Evolutionary conservation across 2,888 invertebrate species (phyloP).

Genomic region (Marasmarcha lunaedactyla): DNA sequence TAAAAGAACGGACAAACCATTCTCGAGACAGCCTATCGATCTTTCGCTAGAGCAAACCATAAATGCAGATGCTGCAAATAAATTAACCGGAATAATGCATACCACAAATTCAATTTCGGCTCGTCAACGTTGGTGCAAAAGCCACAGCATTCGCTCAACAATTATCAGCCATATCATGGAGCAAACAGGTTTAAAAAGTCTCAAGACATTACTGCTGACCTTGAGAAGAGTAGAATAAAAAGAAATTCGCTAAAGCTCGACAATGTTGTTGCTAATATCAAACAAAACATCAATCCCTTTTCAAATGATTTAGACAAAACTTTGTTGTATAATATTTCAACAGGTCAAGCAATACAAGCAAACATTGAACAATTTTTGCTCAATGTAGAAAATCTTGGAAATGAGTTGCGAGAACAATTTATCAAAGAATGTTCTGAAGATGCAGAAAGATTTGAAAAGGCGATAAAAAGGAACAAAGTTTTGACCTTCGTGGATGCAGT

Average conservation of each 20-base stretch:
- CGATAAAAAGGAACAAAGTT: no score
- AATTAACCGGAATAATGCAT: slow-evolving; percentile 21
- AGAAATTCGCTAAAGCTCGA: slow-evolving; percentile 12
- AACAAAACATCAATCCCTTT: slow-evolving; percentile 17
- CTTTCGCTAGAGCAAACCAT: slow-evolving; percentile 25
- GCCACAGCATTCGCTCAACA: slow-evolving; percentile 17
- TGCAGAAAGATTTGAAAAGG: background rate
- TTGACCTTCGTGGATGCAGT: no score
- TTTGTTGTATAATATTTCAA: slow-evolving; percentile 16
- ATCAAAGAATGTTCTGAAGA: background rate
- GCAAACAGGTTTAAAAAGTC: slow-evolving; percentile 1
- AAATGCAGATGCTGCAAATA: slow-evolving; percentile 27
- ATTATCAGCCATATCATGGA: slow-evolving; percentile 10
- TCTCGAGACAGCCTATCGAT: slow-evolving; percentile 19
- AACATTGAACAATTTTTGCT: background rate
- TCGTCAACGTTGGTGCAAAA: slow-evolving; percentile 17
- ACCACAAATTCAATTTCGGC: slow-evolving; percentile 17
- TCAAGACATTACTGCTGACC: background rate
- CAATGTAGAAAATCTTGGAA: background rate
- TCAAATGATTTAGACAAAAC: slow-evolving; percentile 11
- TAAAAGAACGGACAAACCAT: slow-evolving; percentile 15
- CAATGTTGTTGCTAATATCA: slow-evolving; percentile 11
- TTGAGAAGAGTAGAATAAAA: slow-evolving; percentile 10
- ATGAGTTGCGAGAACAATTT: background rate
- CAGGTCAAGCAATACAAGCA: slow-evolving; percentile 14